A percentile compares a stretch with the other conserved stretches of the same genome.
Conservation (phyloP, 2,888 invertebrate genomes). For the Drosophila fungiperda region DNA sequence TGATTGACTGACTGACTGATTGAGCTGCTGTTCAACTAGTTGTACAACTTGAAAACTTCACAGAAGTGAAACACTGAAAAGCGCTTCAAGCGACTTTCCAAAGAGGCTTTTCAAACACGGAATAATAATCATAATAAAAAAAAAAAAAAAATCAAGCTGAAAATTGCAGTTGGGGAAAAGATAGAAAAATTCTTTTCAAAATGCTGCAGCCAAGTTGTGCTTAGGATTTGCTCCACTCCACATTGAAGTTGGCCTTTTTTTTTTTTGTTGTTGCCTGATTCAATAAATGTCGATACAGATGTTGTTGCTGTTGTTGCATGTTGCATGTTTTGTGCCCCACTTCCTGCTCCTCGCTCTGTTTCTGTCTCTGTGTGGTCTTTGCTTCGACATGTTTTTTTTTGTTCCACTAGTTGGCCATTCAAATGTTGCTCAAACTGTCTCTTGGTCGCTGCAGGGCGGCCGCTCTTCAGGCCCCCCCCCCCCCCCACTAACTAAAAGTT, state of each 20-base stretch:
- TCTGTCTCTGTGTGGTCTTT: conserved; percentile 42
- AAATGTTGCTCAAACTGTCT: conserved; percentile 72
- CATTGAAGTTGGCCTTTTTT: conserved; percentile 10
- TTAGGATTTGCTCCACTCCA: conserved; percentile 8
- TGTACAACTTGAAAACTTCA: conserved; percentile 66
- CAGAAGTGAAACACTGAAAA: conserved; percentile 76
- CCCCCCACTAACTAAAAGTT: conserved; percentile 8
- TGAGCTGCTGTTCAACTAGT: conserved; percentile 43
- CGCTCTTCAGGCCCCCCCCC: conserved; percentile 26
- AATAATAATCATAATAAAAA: conserved; percentile 25
- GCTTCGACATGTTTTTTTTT: conserved; percentile 29
- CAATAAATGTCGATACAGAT: conserved; percentile 49
- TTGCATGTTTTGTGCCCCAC: conserved; percentile 17
- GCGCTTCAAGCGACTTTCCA: conserved; percentile 63
- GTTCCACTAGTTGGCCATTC: conserved; percentile 42
- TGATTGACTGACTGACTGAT: conserved; percentile 25
- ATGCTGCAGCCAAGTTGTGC: conserved; percentile 24
- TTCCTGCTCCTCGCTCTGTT: neutral
- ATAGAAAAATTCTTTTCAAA: conserved; percentile 3
- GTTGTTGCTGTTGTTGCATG: conserved; percentile 8
- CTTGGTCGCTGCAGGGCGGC: conserved; percentile 61
- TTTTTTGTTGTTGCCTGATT: conserved; percentile 9
- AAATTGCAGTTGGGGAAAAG: conserved; percentile 14
- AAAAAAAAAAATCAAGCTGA: conserved; percentile 20
- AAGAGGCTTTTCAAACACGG: conserved; percentile 65